These are phyloP conservation scores for Graphium colonna DNA, from an alignment of 2,888 invertebrate species.

Conservation along the genomic window DNA sequence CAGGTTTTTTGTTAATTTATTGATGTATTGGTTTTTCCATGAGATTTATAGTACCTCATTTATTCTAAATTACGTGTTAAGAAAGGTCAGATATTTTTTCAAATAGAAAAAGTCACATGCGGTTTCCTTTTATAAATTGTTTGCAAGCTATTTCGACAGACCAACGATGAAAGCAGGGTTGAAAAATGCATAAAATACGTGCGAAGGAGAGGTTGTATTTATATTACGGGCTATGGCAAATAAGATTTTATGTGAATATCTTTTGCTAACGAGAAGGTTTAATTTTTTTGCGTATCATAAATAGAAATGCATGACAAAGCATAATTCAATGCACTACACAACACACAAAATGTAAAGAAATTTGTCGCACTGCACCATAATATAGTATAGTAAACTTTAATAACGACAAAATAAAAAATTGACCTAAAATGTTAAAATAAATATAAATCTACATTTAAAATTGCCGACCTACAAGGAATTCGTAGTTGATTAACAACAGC, in stretches of 20 bases:
- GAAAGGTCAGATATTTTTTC: too few relatives aligned
- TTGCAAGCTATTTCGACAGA: constrained; percentile 14
- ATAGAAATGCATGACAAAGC: too few relatives aligned
- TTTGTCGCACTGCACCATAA: background rate
- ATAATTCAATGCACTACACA: too few relatives aligned
- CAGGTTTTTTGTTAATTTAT: too few relatives aligned
- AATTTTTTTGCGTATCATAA: too few relatives aligned
- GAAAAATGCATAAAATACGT: constrained; percentile 10
- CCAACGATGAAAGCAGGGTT: constrained; percentile 1
- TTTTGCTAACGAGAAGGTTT: too few relatives aligned
- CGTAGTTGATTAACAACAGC: constrained; percentile 80
- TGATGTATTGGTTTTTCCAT: background rate
- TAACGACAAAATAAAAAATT: constrained; percentile 5
- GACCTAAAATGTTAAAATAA: too few relatives aligned
- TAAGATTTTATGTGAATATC: background rate
- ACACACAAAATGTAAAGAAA: background rate
- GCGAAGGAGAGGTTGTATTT: background rate
- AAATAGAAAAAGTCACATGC: too few relatives aligned
- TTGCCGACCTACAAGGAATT: constrained; percentile 80
- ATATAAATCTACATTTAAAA: background rate
- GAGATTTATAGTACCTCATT: too few relatives aligned
- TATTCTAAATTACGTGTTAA: too few relatives aligned
- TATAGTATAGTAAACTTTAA: too few relatives aligned
- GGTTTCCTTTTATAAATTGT: constrained; percentile 10
- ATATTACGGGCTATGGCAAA: background rate